These are phyloP conservation scores for Cepaea nemoralis DNA, from an alignment of 1,140 invertebrate species.

Conservation along the genomic window DNA sequence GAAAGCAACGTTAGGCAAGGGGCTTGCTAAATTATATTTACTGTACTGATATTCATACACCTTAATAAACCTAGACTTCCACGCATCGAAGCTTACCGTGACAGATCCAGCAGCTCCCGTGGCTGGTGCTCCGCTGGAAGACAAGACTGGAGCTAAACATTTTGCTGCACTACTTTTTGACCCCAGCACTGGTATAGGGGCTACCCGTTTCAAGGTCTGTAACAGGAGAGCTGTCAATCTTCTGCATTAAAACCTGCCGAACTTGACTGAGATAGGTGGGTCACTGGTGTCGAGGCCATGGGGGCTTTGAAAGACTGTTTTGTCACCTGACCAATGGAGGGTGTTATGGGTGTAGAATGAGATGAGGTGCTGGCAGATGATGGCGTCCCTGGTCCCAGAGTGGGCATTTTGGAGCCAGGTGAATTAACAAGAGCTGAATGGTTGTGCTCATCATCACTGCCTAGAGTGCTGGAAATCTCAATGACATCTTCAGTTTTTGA, in stretches of 20 bases:
- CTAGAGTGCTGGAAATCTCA: slow-evolving; percentile 18
- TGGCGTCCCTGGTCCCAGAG: background rate
- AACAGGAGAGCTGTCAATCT: background rate
- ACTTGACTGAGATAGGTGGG: background rate
- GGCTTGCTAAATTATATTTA: too few relatives aligned
- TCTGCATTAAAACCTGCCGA: background rate
- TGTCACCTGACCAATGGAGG: background rate
- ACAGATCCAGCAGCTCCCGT: background rate
- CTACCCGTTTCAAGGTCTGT: background rate
- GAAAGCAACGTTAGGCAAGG: too few relatives aligned
- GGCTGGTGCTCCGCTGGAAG: background rate
- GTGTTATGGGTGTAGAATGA: background rate
- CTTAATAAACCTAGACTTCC: background rate
- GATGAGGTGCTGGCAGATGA: background rate
- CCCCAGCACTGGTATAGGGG: background rate
- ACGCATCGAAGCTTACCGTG: background rate
- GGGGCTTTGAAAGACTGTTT: background rate
- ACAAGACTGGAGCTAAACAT: background rate
- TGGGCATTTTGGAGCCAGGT: background rate
- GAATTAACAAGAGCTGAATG: background rate
- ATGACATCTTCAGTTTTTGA: slow-evolving; percentile 40
- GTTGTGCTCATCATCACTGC: slow-evolving; percentile 6
- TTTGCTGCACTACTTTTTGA: background rate
- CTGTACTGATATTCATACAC: too few relatives aligned
- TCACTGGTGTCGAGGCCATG: background rate